Percentiles rank a stretch among this genome's conserved stretches.
These are phyloP conservation scores for Stylophora pistillata DNA, from an alignment of 64 coral and sea anemone genomes.

Conservation along the genomic window DNA sequence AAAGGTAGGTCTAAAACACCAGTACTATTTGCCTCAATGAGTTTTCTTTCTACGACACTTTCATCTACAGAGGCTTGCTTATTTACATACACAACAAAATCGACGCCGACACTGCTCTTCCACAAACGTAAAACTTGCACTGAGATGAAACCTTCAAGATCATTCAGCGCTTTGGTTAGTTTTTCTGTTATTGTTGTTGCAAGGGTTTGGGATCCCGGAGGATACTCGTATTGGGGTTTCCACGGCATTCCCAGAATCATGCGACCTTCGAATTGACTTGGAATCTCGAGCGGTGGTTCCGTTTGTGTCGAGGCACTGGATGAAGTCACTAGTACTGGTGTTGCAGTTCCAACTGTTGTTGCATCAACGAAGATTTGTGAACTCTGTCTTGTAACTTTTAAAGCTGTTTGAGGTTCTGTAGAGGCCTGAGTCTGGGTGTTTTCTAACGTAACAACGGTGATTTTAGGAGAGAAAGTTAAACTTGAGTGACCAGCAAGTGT, in stretches of 20 bases:
- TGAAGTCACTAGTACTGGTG: neutral
- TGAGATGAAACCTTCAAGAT: constrained; percentile 11
- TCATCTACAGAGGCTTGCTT: neutral
- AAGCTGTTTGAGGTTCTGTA: neutral
- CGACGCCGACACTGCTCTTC: constrained; percentile 31
- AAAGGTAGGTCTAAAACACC: neutral
- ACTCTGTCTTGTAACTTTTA: neutral
- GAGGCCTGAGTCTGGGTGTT: neutral
- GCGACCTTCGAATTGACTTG: neutral
- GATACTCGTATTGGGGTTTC: neutral
- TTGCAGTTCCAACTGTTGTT: neutral
- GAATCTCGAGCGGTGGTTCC: neutral
- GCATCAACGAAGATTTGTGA: neutral
- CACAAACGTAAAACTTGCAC: constrained; percentile 24
- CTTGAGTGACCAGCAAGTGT: neutral
- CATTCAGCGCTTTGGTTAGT: neutral
- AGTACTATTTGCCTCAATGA: neutral
- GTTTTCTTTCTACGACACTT: neutral
- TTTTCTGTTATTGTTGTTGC: neutral
- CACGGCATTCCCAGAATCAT: constrained; percentile 2
- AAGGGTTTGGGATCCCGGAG: constrained; percentile 14
- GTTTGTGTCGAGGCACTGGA: neutral
- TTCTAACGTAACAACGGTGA: neutral
- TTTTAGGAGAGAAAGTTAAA: neutral
- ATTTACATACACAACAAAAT: neutral